Base-by-base conservation (phyloP, 2,797 vertebrate species). In the Sebastes oblongus region DNA sequence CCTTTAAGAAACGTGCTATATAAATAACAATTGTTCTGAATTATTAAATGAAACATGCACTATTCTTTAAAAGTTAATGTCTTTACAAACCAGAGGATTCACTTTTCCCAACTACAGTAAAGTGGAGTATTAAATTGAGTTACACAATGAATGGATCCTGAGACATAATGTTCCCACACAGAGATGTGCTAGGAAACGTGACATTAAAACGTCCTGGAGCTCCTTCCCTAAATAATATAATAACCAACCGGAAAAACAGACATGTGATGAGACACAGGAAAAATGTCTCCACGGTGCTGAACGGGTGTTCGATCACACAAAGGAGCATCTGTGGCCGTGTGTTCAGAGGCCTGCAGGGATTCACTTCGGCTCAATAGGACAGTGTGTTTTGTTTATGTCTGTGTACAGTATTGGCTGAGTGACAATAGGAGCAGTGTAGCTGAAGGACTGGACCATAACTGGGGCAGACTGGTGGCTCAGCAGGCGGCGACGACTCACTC, bases 391-490 rank as follows among this genome's bases (percentile, higher is more conserved):
- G 73, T 80, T 85, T 75, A 72, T 36, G 77, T 74, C 39, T 76
- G 39, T 80, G 77, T 77, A 77, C n/a, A 56, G 36, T 83, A 59
- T 75, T 84, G 85, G 83, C 82, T 3, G 18, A 9, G 71, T 79
- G 89, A 86, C 87, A 89, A 81, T 70, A 75, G 72, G 5, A 65
- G 62, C 82, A 77, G 81, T 88, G 82, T 86, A 54, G 67, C 27
- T 52, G n/a, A 67, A 60, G 13, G 62, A 71, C 36, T 56, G 82
- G 24, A 70, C 3, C 60, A 61, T 39, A 46, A 81, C 74, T 16
- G 36, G 78, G 55, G 68, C 60, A 22, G 58, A 56, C 78, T 55
- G 25, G 66, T 36, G 72, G 65, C 78, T 73, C 80, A 34, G 69
- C 61, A 24, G 74, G 74, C 29, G 18, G 25, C 7, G 29, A 64